Base-by-base conservation (phyloP, 2,113 vertebrate species). In the Alexandromys fortis region DNA sequence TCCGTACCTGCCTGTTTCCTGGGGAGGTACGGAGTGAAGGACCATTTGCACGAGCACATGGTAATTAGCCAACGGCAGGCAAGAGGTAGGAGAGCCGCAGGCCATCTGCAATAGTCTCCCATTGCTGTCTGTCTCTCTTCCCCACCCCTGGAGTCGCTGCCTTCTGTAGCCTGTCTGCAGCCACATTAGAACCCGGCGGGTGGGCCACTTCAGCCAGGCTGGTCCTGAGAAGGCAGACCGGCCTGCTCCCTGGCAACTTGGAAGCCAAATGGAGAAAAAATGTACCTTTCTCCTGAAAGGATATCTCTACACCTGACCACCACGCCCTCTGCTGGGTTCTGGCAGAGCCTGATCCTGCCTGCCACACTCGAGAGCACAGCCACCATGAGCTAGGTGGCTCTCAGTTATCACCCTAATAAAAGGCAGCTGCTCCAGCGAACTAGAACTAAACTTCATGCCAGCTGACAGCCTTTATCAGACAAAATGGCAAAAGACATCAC, bases 191-290 rank as follows among this genome's bases (percentile, higher is more conserved):
- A 45, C 58, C 9, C 67, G 14, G 94, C 76, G 35, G 86, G 89
- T 19, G 86, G 33, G 47, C 47, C 2, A 5, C 42, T 47, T 70
- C 78, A 24, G 47, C 55, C 52, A 76, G 86, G 13, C 55, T 0
- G 13, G 24, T 10, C 14, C 49, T 21, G 2, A 52, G 49, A 30
- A 47, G 73, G 6, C 52, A 28, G 65, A 35, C 26, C 55, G 28
- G 47, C 79, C 55, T 12, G 2, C 35, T 76, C 21, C 45, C 30
- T 77, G 35, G 47, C 78, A 63, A 26, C 67, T 7, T 16, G 1
- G 82, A 88, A 58, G 86, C 63, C 95, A 94, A n/a, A 70, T n/a
- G 63, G 86, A 95, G 94, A 90, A 70, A 70, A 91, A 86, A 87
- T 1, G 30, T 72, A 10, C 61, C 93, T 77, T 33, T 81, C 65